phyloP scores from a whole-genome alignment of 1,140 invertebrate genomes.

The Solenopsis invicta region DNA sequence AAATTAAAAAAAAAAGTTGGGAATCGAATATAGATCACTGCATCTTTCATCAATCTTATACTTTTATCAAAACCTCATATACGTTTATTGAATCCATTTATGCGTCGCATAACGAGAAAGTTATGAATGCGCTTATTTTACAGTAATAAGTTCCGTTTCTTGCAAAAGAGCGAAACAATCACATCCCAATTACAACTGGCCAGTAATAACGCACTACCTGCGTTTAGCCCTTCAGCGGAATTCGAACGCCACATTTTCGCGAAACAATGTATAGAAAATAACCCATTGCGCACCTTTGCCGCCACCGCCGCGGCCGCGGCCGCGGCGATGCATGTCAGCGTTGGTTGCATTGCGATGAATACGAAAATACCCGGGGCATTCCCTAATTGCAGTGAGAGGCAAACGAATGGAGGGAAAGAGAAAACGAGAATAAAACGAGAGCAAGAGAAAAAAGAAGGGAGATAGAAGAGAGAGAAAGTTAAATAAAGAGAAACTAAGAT shows the following conservation, averaged over 20 bases:
- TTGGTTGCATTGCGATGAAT: constrained; percentile 81
- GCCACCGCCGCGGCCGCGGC: constrained; percentile 46
- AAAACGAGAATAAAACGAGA: constrained; percentile 31
- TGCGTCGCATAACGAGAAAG: neutral
- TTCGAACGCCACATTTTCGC: constrained; percentile 65
- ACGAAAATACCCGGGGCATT: constrained; percentile 81
- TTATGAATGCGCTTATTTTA: neutral
- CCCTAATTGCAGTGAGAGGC: constrained; percentile 84
- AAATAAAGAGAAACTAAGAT: constrained; percentile 47
- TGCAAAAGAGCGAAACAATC: constrained; percentile 44
- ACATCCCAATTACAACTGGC: constrained; percentile 42
- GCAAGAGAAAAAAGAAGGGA: constrained; percentile 18
- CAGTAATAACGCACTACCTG: constrained; percentile 41
- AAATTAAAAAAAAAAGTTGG: neutral
- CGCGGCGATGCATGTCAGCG: constrained; percentile 72
- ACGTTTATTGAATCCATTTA: neutral
- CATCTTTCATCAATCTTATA: neutral
- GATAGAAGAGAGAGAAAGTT: constrained; percentile 46
- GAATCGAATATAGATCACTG: neutral
- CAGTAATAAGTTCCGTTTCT: neutral
- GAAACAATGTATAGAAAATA: constrained; percentile 78
- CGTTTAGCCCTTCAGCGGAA: constrained; percentile 63
- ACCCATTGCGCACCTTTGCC: constrained; percentile 76
- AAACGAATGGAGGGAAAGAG: constrained; percentile 66
- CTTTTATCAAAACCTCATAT: neutral